These are phyloP conservation scores for Phoxinus phoxinus DNA, from an alignment of 2,113 vertebrate genomes.

Conservation along the genomic window DNA sequence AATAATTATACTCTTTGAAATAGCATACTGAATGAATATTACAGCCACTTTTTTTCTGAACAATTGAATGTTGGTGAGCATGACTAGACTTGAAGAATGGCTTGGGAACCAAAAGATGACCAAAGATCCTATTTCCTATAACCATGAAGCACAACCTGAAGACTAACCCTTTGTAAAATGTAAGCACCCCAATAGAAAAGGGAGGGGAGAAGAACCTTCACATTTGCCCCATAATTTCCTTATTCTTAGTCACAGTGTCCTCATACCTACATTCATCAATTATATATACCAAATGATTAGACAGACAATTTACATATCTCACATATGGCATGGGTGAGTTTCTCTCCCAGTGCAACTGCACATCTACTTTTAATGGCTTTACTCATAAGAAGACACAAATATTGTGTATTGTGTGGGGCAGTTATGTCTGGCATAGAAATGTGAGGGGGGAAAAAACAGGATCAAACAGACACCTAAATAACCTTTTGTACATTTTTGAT, in stretches of 20 bases:
- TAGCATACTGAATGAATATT: conserved; percentile 41
- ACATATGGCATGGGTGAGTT: neutral
- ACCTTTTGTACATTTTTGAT: neutral
- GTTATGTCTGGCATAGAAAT: neutral
- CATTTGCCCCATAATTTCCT: neutral
- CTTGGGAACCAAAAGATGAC: neutral
- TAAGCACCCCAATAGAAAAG: conserved; percentile 9
- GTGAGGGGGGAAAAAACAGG: neutral
- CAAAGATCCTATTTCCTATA: neutral
- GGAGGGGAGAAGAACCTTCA: neutral
- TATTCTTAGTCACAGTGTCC: neutral
- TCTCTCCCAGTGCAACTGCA: neutral
- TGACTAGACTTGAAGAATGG: neutral
- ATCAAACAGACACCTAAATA: neutral
- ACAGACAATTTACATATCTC: neutral
- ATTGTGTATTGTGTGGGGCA: neutral
- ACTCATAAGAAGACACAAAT: neutral
- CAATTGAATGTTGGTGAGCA: neutral
- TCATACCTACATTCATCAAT: neutral
- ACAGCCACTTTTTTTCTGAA: conserved; percentile 36
- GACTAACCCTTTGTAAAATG: neutral
- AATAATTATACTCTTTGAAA: conserved; percentile 70
- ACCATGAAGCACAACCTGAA: conserved; percentile 3
- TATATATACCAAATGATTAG: neutral
- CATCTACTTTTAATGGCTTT: neutral